Evolutionary conservation across 1,140 invertebrate genomes (phyloP), one percentile per base, ranked within the genome.

Genomic region (Rhopalosiphum padi): DNA sequence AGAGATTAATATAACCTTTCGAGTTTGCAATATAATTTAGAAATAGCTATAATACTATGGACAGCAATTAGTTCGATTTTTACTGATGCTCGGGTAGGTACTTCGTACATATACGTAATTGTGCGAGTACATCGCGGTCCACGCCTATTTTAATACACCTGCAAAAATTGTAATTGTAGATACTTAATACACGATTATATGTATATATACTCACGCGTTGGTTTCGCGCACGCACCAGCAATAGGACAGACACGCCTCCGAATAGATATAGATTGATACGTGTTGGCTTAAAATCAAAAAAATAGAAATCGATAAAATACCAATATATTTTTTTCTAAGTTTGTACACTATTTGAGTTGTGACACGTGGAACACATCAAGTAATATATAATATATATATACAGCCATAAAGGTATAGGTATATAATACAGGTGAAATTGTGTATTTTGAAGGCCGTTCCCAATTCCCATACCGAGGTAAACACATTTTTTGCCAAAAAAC

Each of bases 281-380:
- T 51, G 46, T 88, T 88, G 86, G 86, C 46, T 51, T 51, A 48
- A 88, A 88, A 88, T 88, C 86, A 88, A 88, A 48, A 87, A 48
- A 88, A 88, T n/a, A 88, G 86, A 88, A 88, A 88, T 88, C 86
- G 46, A 88, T 51, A 88, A 48, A n/a, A 88, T 48, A 48, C 46
- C 11, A 41, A 83, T 82, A 83, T 37, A 37, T 83, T 83, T 83
- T 83, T 85, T 86, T 86, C 18, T 25, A 3, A 86, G 21, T 89
- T 48, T 37, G 48, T 53, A 89, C 43, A 46, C 46, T n/a, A 51
- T 89, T 53, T 9, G 48, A 30, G 87, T 89, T 89, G 51, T 35
- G n/a, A 89, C 43, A 7, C n/a, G 87, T 46, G 30, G 37, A 85
- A 30, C 30, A 85, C 23, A 85, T 83, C 37, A 85, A 41, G 22